Conservation (phyloP, 2,888 invertebrate genomes). For the Archips crataeganus region DNA sequence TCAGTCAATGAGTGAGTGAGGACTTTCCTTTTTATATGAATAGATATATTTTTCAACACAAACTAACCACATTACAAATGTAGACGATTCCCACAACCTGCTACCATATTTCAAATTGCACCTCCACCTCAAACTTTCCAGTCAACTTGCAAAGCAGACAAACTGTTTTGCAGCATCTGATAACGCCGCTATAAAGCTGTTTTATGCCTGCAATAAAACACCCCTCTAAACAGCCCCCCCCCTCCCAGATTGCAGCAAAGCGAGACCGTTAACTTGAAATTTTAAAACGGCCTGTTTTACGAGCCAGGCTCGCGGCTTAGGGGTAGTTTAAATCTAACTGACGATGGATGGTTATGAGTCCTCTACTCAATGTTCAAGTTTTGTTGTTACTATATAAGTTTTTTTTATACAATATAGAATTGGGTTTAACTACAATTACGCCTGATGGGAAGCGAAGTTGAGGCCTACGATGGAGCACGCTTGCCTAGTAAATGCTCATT, state of each 20-base stretch:
- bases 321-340: not conserved
- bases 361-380: too few species aligned
- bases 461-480: too few species aligned
- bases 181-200: constrained; percentile 56
- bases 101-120: too few species aligned
- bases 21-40: too few species aligned
- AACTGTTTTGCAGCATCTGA: constrained; percentile 51
- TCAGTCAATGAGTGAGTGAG: too few species aligned
- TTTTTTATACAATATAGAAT: too few species aligned
- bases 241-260: constrained; percentile 31
- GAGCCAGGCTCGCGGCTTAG: not conserved
- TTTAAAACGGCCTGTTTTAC: constrained; percentile 39
- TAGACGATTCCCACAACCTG: too few species aligned
- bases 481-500: too few species aligned
- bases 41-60: too few species aligned
- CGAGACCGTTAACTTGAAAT: constrained; percentile 32
- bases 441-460: too few species aligned
- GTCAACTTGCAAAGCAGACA: constrained; percentile 42
- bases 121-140: not conserved
- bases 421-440: too few species aligned
- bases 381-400: too few species aligned
- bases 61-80: not conserved
- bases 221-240: constrained; percentile 22
- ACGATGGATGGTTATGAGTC: not conserved
- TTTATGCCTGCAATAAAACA: constrained; percentile 56